A percentile compares a stretch with the other conserved stretches of the same genome.
These are phyloP conservation scores for Saturnia pavonia DNA, from an alignment of 2,888 invertebrate genomes.

Conservation along the genomic window DNA sequence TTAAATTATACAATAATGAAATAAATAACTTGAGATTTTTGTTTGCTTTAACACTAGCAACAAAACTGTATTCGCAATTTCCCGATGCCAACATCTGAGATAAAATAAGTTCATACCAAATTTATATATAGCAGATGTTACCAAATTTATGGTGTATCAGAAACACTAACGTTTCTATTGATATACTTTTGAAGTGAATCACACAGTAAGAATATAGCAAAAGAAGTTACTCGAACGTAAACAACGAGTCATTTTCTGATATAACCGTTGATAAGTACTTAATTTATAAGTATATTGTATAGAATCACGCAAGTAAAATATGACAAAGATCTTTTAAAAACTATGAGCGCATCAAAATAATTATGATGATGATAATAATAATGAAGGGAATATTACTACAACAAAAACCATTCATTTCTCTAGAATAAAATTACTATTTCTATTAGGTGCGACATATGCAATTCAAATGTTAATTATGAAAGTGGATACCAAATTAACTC, in stretches of 20 bases:
- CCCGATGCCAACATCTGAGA: background rate
- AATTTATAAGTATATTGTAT: background rate
- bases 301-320: background rate
- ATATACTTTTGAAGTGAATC: background rate
- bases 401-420: background rate
- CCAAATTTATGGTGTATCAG: background rate
- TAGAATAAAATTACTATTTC: background rate
- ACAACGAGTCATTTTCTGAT: background rate
- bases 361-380: no score
- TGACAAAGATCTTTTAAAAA: background rate
- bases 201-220: background rate
- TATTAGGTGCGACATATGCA: background rate
- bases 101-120: conserved; percentile 2
- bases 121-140: conserved; percentile 1
- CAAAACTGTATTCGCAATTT: background rate
- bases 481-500: background rate
- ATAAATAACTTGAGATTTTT: background rate
- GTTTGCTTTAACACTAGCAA: background rate
- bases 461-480: background rate
- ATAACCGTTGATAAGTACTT: background rate
- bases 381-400: no score
- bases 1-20: background rate
- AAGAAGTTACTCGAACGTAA: conserved; percentile 1
- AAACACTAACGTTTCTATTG: background rate
- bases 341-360: background rate